phyloP scores from a whole-genome alignment of 2,797 vertebrate species.

The Micromesistius poutassou region DNA sequence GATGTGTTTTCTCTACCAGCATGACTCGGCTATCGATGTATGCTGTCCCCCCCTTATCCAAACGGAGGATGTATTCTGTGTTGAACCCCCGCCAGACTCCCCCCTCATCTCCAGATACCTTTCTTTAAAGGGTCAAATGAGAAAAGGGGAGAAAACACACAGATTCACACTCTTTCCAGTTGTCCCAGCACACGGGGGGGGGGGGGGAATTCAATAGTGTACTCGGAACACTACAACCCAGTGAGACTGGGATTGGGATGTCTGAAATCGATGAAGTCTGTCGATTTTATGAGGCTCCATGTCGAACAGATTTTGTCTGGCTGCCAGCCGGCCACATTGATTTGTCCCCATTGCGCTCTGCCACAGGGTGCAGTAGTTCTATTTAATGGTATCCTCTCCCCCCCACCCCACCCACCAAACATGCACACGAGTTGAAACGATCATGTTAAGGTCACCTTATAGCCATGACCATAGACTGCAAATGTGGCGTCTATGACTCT shows the following conservation, averaged over 20 bases:
- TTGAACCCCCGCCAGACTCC: neutral
- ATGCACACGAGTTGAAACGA: too few species aligned
- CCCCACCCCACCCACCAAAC: too few species aligned
- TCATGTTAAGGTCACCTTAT: too few species aligned
- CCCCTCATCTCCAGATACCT: neutral
- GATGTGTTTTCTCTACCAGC: conserved; percentile 27
- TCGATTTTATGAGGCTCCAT: neutral
- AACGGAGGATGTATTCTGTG: conserved; percentile 8
- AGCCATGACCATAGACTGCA: too few species aligned
- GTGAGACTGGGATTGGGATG: conserved; percentile 6
- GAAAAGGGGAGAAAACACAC: conserved; percentile 10
- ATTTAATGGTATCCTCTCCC: neutral
- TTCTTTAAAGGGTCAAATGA: conserved; percentile 1
- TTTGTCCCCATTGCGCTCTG: neutral
- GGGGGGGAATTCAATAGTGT: conserved; percentile 40
- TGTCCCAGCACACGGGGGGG: conserved; percentile 29
- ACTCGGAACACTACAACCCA: conserved; percentile 9
- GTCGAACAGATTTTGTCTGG: neutral
- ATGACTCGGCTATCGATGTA: conserved; percentile 7
- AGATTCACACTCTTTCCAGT: conserved; percentile 13
- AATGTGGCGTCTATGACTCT: too few species aligned
- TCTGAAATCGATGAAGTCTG: conserved; percentile 19
- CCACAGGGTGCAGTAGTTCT: neutral
- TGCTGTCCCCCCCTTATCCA: neutral
- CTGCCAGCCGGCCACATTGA: neutral